Evolutionary conservation across 1,140 invertebrate species (phyloP), one percentile per base, ranked within the genome.

Genomic region (Odontomachus brunneus): DNA sequence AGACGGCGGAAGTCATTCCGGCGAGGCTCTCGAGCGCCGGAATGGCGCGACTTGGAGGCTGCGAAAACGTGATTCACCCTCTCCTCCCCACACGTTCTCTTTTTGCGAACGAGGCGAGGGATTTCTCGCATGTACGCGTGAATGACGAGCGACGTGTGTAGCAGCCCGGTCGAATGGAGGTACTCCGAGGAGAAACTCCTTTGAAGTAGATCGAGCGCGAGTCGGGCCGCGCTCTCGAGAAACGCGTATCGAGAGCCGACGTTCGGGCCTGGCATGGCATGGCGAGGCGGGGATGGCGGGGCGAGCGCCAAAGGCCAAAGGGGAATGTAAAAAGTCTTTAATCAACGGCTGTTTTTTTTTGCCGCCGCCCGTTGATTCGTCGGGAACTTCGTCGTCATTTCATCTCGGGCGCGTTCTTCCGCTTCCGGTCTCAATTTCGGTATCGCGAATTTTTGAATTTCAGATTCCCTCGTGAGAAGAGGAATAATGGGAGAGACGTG

Each of bases 191-290:
- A 44, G 59, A 66, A 82, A 67, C 29, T 74, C 69, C 78, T 84
- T 84, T 84, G 78, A 84, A 84, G 82, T 81, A n/a, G n/a, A 2
- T 33, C 59, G 44, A 83, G 81, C 75, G 38, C 51, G 62, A 44
- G 75, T 15, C 12, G 17, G 22, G 49, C 15, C 26, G n/a, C 19
- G 38, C 33, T 73, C 60, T 82, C 49, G 53, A 62, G 78, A 53
- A 84, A 82, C 55, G 48, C 67, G 44, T 84, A 51, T 53, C 51
- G 59, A 57, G 24, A 66, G 38, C 19, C 59, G 44, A 19, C 57
- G 24, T 51, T 82, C 44, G 14, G n/a, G 53, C 49, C 19, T 17
- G n/a, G 53, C 26, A 53, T 24, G 57, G 48, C n/a, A 24, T 19
- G n/a, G 24, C 38, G 38, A 7, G 0, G 9, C 38, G 38, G 38